These are phyloP conservation scores for Larimichthys crocea DNA, from an alignment of 2,113 vertebrate genomes.

Conservation along the genomic window DNA sequence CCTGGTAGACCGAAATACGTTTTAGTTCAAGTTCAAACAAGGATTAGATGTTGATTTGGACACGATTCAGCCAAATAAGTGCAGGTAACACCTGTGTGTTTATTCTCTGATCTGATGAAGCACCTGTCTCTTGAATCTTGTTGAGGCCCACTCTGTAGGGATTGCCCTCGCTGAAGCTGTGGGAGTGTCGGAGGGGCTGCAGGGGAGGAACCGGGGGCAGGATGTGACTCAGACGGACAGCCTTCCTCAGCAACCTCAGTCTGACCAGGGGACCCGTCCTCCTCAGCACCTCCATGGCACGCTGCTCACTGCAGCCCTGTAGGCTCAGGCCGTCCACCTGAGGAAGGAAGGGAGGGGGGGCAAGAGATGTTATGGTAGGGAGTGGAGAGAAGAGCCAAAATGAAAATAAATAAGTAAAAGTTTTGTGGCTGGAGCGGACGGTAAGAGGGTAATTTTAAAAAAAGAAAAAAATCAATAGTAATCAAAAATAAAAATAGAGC, in stretches of 20 bases:
- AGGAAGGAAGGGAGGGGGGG: background rate
- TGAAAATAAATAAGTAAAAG: background rate
- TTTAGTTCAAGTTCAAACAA: background rate
- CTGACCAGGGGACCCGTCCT: conserved; percentile 89
- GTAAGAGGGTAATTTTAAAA: background rate
- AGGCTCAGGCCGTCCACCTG: conserved; percentile 94
- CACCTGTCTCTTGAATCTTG: conserved; percentile 77
- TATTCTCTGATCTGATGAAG: background rate
- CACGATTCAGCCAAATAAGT: background rate
- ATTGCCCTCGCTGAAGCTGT: conserved; percentile 74
- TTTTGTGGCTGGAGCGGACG: background rate
- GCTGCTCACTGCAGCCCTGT: conserved; percentile 93
- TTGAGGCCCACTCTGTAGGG: conserved; percentile 68
- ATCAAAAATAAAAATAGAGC: conserved; percentile 27
- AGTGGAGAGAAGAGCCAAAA: background rate
- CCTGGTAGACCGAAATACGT: conserved; percentile 56
- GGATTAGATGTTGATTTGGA: background rate
- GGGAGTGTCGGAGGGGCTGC: conserved; percentile 74
- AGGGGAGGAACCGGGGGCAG: conserved; percentile 68
- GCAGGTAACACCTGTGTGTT: background rate
- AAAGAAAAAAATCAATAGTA: conserved; percentile 34
- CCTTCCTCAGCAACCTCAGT: conserved; percentile 87
- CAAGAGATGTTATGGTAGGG: conserved; percentile 35
- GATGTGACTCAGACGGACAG: conserved; percentile 52
- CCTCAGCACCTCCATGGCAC: conserved; percentile 90